Base-by-base conservation (phyloP, 2,113 vertebrate genomes). In the Fregata magnificens region DNA sequence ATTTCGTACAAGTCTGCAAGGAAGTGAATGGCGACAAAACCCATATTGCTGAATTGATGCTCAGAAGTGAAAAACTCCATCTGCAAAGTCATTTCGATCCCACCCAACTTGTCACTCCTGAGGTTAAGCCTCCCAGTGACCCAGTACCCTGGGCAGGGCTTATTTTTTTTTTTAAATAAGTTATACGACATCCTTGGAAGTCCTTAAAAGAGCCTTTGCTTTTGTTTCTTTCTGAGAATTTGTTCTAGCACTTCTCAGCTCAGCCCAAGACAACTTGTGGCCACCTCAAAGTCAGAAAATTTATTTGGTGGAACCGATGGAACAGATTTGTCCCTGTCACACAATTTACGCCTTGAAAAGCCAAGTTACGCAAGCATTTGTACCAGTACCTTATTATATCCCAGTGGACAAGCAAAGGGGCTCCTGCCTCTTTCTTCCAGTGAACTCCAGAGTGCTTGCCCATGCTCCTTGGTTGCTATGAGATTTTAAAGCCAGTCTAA, bases 291-390 rank as follows among this genome's bases (percentile, higher is more conserved):
- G 76, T n/a, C 36, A n/a, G 91, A 36, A 53, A 53, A 26, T 77
- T 69, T 72, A 73, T 95, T 25, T 66, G 97, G 70, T 76, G 94
- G 95, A 95, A 95, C 74, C 13, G 32, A 85, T 1, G 55, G 93
- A 58, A 50, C 66, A 72, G 59, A 47, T 88, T 85, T 85, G 78
- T 40, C 79, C 93, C 61, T 22, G 47, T 34, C 91, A 56, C 81
- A 91, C 84, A 66, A 34, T 65, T 62, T 31, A 79, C 13, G 77
- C 95, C 94, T 80, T 95, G 93, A 95, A 95, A 96, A 82, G 96
- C 96, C 19, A 34, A 84, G 84, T 86, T 72, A 56, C 25, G 36
- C 80, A 72, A 95, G 74, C 45, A 9, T 93, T 92, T 96, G 89
- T 74, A 34, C 87, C 93, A 70, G 91, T 88, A 69, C 92, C 92